Percentiles rank a stretch among this genome's conserved stretches.
Evolutionary conservation across 1,140 invertebrate genomes (phyloP).

Genomic region (Mamestra configurata): DNA sequence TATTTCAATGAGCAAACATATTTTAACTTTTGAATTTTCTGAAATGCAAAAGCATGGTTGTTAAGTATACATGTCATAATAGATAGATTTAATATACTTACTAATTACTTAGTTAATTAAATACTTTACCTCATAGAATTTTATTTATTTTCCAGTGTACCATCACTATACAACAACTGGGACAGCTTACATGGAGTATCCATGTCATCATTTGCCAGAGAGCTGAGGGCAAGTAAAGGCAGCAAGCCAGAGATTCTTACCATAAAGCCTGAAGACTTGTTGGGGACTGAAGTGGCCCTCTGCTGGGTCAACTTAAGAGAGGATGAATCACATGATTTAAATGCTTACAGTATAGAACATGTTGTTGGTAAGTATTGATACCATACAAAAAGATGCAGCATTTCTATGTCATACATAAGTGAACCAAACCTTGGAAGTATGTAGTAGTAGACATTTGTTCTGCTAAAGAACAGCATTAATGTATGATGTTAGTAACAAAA

Average conservation of each 20-base stretch:
- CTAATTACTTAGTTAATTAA: no score
- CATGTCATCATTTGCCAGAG: slow-evolving; percentile 87
- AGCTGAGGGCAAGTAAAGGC: slow-evolving; percentile 86
- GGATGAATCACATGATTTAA: slow-evolving; percentile 85
- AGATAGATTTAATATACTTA: background rate
- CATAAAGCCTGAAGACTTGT: slow-evolving; percentile 84
- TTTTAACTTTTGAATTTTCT: background rate
- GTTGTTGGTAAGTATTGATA: slow-evolving; percentile 73
- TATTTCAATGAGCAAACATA: no score
- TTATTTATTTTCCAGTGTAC: slow-evolving; percentile 84
- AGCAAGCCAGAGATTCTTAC: slow-evolving; percentile 88
- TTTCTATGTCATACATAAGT: background rate
- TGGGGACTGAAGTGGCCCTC: slow-evolving; percentile 88
- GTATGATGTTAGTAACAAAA: no score
- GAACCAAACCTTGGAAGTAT: background rate
- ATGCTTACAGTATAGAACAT: slow-evolving; percentile 77
- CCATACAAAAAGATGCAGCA: background rate
- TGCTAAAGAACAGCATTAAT: no score
- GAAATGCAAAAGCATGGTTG: background rate
- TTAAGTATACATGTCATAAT: background rate
- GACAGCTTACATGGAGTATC: slow-evolving; percentile 88
- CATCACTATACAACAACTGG: slow-evolving; percentile 90
- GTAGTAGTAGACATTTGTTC: no score
- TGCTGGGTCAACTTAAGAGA: slow-evolving; percentile 89
- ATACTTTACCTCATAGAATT: no score